phyloP scores from a whole-genome alignment of 2,113 vertebrate genomes.

The Mirza zaza region DNA sequence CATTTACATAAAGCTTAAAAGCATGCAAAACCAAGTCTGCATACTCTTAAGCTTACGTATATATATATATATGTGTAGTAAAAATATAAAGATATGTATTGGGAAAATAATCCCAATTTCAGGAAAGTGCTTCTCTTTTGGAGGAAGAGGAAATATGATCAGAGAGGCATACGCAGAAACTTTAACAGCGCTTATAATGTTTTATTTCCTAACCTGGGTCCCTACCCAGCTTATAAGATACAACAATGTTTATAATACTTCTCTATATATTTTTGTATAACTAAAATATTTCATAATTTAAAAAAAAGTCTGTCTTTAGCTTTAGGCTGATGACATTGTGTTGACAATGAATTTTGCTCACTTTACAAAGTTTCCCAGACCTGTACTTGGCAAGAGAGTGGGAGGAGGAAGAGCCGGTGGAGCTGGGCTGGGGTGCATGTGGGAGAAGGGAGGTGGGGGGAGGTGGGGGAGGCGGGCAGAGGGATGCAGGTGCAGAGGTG shows the following conservation, averaged over 20 bases:
- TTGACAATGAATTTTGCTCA: neutral
- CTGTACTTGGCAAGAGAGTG: neutral
- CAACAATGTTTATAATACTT: neutral
- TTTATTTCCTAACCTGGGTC: neutral
- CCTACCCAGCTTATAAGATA: neutral
- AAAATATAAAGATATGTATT: neutral
- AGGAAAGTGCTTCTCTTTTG: neutral
- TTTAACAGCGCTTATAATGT: neutral
- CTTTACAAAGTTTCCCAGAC: neutral
- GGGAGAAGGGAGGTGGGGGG: neutral
- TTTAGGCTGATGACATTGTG: neutral
- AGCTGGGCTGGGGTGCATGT: rapidly evolving
- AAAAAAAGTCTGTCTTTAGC: neutral
- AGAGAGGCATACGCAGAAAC: neutral
- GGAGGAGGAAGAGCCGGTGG: neutral
- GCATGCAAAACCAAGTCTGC: neutral
- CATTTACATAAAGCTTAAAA: neutral
- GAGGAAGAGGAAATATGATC: neutral
- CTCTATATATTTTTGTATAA: neutral
- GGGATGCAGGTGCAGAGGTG: neutral
- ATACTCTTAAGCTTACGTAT: neutral
- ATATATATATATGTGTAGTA: neutral
- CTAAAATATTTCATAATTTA: neutral
- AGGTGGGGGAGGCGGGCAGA: neutral
- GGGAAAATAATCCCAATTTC: neutral